These are phyloP conservation scores for Candoia aspera DNA, from an alignment of 2,113 vertebrate species.

Conservation along the genomic window DNA sequence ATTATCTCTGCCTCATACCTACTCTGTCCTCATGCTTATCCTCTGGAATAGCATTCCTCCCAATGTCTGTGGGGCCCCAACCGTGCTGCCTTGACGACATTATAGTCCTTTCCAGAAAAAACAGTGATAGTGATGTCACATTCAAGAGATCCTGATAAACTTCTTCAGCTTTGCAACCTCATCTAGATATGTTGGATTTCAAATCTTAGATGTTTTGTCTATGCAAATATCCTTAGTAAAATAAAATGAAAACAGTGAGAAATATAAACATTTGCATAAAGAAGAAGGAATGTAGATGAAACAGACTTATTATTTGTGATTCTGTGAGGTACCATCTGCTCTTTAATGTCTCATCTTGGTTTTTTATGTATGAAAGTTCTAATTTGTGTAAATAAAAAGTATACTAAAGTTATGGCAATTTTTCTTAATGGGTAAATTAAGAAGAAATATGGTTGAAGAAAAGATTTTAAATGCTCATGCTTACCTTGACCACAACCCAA, in stretches of 20 bases:
- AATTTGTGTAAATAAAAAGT: constrained; percentile 64
- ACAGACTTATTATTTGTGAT: constrained; percentile 69
- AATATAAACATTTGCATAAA: constrained; percentile 62
- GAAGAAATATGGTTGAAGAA: constrained; percentile 23
- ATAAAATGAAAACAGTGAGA: constrained; percentile 45
- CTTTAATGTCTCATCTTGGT: constrained; percentile 69
- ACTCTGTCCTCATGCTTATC: no score
- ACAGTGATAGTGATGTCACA: constrained; percentile 37
- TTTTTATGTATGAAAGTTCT: constrained; percentile 66
- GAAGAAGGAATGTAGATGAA: constrained; percentile 64
- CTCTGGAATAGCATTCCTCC: no score
- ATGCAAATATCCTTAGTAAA: constrained; percentile 63
- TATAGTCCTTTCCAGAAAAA: constrained; percentile 59
- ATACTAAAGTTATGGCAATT: constrained; percentile 54
- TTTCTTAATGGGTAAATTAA: constrained; percentile 44
- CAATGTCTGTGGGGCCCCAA: no score
- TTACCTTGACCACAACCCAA: neutral
- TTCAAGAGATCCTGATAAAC: constrained; percentile 20
- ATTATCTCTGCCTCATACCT: no score
- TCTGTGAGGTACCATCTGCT: constrained; percentile 72
- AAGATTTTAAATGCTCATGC: neutral
- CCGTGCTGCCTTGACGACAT: constrained; percentile 43
- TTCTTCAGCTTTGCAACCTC: neutral
- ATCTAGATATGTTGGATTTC: neutral
- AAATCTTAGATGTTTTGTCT: constrained; percentile 57